Base-by-base conservation (phyloP, 1,140 invertebrate genomes). In the Formica selysi region DNA sequence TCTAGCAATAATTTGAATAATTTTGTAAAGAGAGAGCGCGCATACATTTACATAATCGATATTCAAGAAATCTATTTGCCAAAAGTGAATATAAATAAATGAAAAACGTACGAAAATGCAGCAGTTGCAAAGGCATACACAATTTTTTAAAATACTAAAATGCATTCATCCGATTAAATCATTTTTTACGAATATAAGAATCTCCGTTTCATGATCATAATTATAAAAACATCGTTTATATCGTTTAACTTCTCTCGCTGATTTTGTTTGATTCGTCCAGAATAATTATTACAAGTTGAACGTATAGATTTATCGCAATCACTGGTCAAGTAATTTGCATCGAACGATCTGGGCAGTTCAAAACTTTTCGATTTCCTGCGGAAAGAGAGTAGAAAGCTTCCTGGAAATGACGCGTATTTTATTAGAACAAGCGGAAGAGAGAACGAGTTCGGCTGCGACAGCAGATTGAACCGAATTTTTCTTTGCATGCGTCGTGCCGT, bases 391-490 rank as follows among this genome's bases (percentile, higher is more conserved):
- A 36, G 57, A 32, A 19, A 73, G 36, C 22, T 48, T 73, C 2
- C 38, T 38, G 73, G 41, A 85, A 59, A 64, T 32, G 38, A 41
- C 38, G 59, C 71, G 59, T 70, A 87, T 76, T 86, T 76, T 38
- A 44, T 74, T 29, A 11, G n/a, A 67, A 65, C 71, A 84, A 90
- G 86, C 61, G 48, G 59, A 57, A 65, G 38, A 32, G 32, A 32
- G 32, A 36, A 22, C 61, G 36, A 13, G 41, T 38, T 61, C 32
- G 70, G 68, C 73, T 76, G 62, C 64, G 67, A 71, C 80, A 74
- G 83, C 89, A 89, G 64, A 80, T 78, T 83, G 70, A 61, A 74
- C 41, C 51, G 76, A 89, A 88, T 89, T 91, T 93, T 91, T 91
- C 90, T 79, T 80, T 68, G 71, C 36, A 78, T 80, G 89, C 80